Conservation (phyloP, 2,888 invertebrate species). For the Monochamus alternatus region DNA sequence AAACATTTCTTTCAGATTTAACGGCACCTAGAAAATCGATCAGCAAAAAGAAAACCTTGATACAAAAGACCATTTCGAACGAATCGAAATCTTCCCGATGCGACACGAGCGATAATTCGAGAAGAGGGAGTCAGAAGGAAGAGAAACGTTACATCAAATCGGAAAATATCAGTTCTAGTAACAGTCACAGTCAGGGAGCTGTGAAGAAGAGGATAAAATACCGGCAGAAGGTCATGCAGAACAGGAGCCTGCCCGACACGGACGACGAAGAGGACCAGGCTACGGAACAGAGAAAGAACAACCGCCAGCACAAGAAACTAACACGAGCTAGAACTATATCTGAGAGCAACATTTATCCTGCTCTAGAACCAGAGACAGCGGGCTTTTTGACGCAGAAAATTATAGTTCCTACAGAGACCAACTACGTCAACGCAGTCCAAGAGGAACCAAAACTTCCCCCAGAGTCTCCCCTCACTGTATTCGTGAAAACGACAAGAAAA, state of each 20-base stretch:
- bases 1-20: constrained; percentile 57
- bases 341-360: constrained; percentile 48
- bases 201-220: constrained; percentile 66
- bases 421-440: constrained; percentile 51
- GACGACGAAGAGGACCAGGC: constrained; percentile 59
- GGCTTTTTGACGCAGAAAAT: constrained; percentile 55
- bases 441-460: constrained; percentile 38
- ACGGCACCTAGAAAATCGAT: constrained; percentile 61
- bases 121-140: constrained; percentile 46
- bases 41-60: constrained; percentile 58
- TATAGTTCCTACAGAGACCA: constrained; percentile 61
- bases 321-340: constrained; percentile 57
- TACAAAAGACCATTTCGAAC: constrained; percentile 54
- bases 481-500: constrained; percentile 86
- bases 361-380: constrained; percentile 18
- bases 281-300: constrained; percentile 42
- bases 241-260: constrained; percentile 60
- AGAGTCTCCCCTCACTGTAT: constrained; percentile 75
- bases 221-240: constrained; percentile 62
- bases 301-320: constrained; percentile 57
- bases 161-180: constrained; percentile 47
- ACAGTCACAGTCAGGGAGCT: constrained; percentile 64
- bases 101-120: constrained; percentile 49
- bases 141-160: constrained; percentile 55
- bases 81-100: constrained; percentile 55